A percentile compares a stretch with the other conserved stretches of the same genome.
Evolutionary conservation across 2,797 vertebrate species (phyloP).

Genomic region (Pangasius djambal): DNA sequence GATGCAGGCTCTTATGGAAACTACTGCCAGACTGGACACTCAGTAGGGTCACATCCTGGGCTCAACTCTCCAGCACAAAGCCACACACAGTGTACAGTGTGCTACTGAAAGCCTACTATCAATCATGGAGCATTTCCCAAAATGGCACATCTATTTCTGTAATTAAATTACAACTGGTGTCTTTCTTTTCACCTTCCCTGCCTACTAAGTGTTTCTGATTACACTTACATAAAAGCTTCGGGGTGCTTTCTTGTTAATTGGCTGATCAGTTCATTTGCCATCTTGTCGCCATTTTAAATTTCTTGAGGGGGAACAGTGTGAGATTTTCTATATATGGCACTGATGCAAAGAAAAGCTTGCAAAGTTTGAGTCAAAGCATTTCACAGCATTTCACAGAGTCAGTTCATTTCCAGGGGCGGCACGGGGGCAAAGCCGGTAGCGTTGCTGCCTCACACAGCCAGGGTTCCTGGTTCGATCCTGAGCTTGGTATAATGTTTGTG

Average conservation of each 20-base stretch:
- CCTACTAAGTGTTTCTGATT: constrained; percentile 41
- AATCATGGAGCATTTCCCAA: background rate
- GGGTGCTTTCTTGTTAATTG: constrained; percentile 54
- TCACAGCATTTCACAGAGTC: background rate
- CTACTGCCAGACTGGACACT: constrained; percentile 8
- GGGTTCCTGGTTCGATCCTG: background rate
- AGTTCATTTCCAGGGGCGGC: background rate
- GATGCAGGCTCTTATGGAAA: constrained; percentile 9
- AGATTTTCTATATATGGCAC: background rate
- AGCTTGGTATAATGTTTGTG: background rate
- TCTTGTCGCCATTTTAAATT: constrained; percentile 68
- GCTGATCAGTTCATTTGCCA: constrained; percentile 60
- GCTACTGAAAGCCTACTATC: background rate
- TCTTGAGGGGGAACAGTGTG: background rate
- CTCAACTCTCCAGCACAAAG: constrained; percentile 3
- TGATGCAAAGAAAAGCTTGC: background rate
- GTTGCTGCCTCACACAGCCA: background rate
- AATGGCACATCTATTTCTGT: constrained; percentile 30
- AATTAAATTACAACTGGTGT: constrained; percentile 27
- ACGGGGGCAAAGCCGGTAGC: background rate
- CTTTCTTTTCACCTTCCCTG: constrained; percentile 44
- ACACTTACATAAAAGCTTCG: constrained; percentile 46
- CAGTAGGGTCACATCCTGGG: constrained; percentile 4
- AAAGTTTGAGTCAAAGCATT: background rate
- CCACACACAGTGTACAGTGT: background rate